Evolutionary conservation across 1,140 invertebrate genomes (phyloP), one percentile per base, ranked within the genome.

Genomic region (Pseudomyrmex gracilis): DNA sequence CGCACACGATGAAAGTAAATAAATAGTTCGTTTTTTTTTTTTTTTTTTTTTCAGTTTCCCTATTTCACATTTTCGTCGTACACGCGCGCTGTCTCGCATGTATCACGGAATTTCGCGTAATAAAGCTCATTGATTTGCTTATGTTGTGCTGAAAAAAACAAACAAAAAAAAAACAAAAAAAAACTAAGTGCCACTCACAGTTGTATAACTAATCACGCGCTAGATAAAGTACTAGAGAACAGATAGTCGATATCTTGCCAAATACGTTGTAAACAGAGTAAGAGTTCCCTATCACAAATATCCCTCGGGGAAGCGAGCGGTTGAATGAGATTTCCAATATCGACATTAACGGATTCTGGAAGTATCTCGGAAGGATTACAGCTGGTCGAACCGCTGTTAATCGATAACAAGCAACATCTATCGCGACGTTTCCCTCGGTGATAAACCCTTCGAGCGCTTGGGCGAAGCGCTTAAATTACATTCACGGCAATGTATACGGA

Each of bases 341-440:
- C 87, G 74, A 85, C 83, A 66, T 61, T 70, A 87, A 73, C 82
- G 83, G 73, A 87, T 88, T 85, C 76, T 88, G 73, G 85, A 87
- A 85, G 87, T 85, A 84, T 78, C 85, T 85, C 67, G 85, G 74
- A 73, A 71, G 76, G 82, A 86, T 86, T 87, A 87, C 60, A 85
- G 83, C 80, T 66, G 68, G 87, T 85, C 84, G 82, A 87, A 88
- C 82, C 83, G 83, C 77, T 70, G 86, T 87, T 85, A 88, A 88
- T 88, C 87, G 87, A 88, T 88, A 88, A 78, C 83, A 77, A 80
- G 77, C 78, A 78, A 87, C 87, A 78, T 88, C 86, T 80, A 88
- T 88, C 86, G 87, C 84, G 87, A 88, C 86, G 71, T 77, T 84
- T 87, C 70, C 83, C 87, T 71, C 84, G 86, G 85, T 83, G 85